Evolutionary conservation across 1,140 invertebrate species (phyloP).

Genomic region (Drosophila ercepeae): DNA sequence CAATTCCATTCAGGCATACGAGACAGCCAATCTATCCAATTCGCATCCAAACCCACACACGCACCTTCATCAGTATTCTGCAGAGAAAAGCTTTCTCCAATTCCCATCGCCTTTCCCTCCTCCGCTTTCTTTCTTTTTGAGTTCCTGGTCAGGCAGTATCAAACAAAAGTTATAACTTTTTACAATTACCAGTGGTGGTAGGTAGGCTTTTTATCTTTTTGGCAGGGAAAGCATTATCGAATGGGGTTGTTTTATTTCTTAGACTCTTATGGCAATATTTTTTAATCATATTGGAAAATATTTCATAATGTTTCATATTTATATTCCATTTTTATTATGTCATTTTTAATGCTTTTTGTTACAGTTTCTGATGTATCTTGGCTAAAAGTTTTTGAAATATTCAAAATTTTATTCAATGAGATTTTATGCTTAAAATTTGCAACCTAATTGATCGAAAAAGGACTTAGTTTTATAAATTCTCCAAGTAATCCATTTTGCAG

Average conservation of each 20-base stretch:
- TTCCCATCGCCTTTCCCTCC: slow-evolving; percentile 19
- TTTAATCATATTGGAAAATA: neutral
- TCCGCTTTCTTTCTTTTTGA: slow-evolving; percentile 13
- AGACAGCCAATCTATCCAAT: slow-evolving; percentile 78
- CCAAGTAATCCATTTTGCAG: no score
- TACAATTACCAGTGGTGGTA: slow-evolving; percentile 35
- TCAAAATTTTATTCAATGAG: no score
- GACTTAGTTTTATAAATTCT: no score
- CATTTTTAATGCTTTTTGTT: no score
- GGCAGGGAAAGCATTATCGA: slow-evolving; percentile 7
- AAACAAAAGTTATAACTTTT: slow-evolving; percentile 76
- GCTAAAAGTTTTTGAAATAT: no score
- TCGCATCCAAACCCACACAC: slow-evolving; percentile 39
- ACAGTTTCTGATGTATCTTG: no score
- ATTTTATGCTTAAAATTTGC: no score
- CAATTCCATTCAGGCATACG: slow-evolving; percentile 78
- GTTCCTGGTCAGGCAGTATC: slow-evolving; percentile 35
- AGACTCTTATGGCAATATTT: neutral
- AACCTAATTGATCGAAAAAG: no score
- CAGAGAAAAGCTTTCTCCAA: slow-evolving; percentile 61
- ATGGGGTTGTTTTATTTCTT: neutral
- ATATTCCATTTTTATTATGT: no score
- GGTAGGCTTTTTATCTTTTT: slow-evolving; percentile 53
- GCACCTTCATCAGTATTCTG: slow-evolving; percentile 75
- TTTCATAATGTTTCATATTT: neutral